Evolutionary conservation across 2,797 vertebrate genomes (phyloP).

Genomic region (Phoeniculus purpureus): DNA sequence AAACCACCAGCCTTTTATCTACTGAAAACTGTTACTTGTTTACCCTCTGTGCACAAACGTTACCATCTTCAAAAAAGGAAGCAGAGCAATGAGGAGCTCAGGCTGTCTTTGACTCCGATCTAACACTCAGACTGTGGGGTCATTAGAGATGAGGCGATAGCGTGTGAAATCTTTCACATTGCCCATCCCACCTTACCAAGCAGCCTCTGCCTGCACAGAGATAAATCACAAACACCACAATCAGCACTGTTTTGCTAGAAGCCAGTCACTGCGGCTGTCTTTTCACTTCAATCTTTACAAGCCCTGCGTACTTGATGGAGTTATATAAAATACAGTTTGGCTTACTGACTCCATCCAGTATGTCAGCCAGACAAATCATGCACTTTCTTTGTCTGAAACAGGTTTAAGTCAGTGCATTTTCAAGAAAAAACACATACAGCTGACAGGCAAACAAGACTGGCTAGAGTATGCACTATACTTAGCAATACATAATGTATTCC

Average conservation of each 20-base stretch:
- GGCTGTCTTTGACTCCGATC: background rate
- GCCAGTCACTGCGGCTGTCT: background rate
- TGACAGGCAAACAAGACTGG: background rate
- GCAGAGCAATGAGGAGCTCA: background rate
- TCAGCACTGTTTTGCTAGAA: background rate
- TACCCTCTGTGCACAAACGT: background rate
- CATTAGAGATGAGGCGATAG: background rate
- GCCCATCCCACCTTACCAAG: background rate
- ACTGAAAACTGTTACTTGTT: fast-evolving
- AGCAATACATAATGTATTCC: too few relatives aligned
- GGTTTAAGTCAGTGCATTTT: background rate
- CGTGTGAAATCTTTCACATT: background rate
- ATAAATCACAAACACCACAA: background rate
- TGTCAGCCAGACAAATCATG: background rate
- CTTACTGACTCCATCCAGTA: background rate
- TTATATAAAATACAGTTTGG: background rate
- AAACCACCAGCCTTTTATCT: background rate
- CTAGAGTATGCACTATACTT: background rate
- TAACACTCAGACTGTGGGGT: background rate
- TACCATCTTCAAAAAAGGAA: background rate
- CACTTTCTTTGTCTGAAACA: background rate
- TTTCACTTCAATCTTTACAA: background rate
- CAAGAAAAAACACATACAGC: background rate
- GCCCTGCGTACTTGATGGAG: background rate
- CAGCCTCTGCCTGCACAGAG: background rate